A percentile compares a stretch with the other conserved stretches of the same genome.
Conservation (phyloP, 2,888 invertebrate genomes). For the Drosophila niveifrons region DNA sequence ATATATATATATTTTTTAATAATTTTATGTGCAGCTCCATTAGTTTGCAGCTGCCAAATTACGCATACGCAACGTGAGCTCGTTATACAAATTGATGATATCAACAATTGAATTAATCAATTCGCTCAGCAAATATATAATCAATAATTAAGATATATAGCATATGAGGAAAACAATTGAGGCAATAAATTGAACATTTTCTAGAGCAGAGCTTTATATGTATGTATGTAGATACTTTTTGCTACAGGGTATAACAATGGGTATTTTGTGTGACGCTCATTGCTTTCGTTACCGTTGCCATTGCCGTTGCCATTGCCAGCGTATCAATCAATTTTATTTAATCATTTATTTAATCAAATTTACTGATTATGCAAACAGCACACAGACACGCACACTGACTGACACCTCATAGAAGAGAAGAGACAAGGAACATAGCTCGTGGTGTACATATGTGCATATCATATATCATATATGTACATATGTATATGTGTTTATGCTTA, state of each 20-base stretch:
- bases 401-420: slow-evolving; percentile 24
- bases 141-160: not conserved
- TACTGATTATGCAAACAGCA: slow-evolving; percentile 66
- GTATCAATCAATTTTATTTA: slow-evolving; percentile 68
- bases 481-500: slow-evolving; percentile 16
- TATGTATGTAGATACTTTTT: not conserved
- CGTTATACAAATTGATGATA: slow-evolving; percentile 39
- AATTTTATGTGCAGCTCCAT: no score
- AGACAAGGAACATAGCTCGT: not conserved
- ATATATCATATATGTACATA: slow-evolving; percentile 22
- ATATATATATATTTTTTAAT: no score
- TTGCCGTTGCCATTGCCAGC: not conserved
- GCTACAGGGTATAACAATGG: not conserved
- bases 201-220: no score
- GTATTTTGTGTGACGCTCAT: not conserved
- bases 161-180: not conserved
- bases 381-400: slow-evolving; percentile 8
- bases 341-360: slow-evolving; percentile 73
- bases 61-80: slow-evolving; percentile 44
- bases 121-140: slow-evolving; percentile 18
- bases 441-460: slow-evolving; percentile 2
- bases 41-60: not conserved
- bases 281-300: not conserved
- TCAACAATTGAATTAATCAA: slow-evolving; percentile 54
- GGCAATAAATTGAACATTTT: no score